A percentile compares a stretch with the other conserved stretches of the same genome.
Evolutionary conservation across 2,888 invertebrate genomes (phyloP).

Genomic region (Megalurothrips usitatus): DNA sequence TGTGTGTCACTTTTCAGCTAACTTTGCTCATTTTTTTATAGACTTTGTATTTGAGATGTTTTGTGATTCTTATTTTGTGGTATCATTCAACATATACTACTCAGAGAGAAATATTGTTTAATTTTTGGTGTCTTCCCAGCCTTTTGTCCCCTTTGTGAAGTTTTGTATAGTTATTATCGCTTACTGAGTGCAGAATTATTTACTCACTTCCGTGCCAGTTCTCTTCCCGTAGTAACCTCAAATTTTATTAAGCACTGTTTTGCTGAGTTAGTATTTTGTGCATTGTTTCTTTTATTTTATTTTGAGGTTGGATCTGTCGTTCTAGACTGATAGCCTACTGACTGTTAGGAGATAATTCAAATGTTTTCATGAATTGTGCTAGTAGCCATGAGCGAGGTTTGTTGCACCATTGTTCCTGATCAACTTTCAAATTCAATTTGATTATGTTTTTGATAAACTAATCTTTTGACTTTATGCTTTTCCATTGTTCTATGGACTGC

Average conservation of each 20-base stretch:
- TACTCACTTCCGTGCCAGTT: neutral
- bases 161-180: neutral
- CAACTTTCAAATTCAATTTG: neutral
- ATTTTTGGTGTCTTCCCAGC: neutral
- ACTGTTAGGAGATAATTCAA: too few species aligned
- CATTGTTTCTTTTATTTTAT: too few species aligned
- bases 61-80: constrained; percentile 21
- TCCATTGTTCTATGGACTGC: neutral
- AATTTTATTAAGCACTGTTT: too few species aligned
- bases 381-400: neutral
- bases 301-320: too few species aligned
- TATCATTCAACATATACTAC: neutral
- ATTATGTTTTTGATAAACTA: neutral
- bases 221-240: neutral
- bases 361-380: too few species aligned
- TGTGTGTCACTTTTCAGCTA: neutral
- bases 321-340: too few species aligned
- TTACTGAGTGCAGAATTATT: neutral
- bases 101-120: neutral
- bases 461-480: neutral
- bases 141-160: neutral
- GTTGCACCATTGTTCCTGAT: neutral
- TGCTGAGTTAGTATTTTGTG: too few species aligned
- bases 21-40: constrained; percentile 23
- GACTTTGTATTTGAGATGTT: neutral